Conservation (phyloP, 2,113 vertebrate genomes). For the Xenopus tropicalis region UCB_Xtro_10.0 CM004446.2:149203501-149204000, state of each 20-base stretch:
- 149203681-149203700: conserved; percentile 98
- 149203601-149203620: neutral
- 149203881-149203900: no score
- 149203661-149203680: conserved; percentile 95
- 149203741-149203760: conserved; percentile 98
- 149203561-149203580: neutral
- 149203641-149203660: conserved; percentile 92
- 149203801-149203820: conserved; percentile 76
- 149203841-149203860: neutral
- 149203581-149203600: neutral
- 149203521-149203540: neutral
- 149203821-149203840: neutral
- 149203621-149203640: conserved; percentile 30
- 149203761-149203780: conserved; percentile 99
- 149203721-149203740: conserved; percentile 89
- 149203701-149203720: conserved; percentile 98
- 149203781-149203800: conserved; percentile 99
- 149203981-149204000: no score
- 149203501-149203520: conserved; percentile 5
- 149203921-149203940: no score
- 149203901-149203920: no score
- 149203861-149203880: no score
- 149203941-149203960: no score
- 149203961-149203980: no score
- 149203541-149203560: neutral